Base-by-base conservation (phyloP, 2,113 vertebrate species). In the Pseudolaguvia tuberculata region DNA sequence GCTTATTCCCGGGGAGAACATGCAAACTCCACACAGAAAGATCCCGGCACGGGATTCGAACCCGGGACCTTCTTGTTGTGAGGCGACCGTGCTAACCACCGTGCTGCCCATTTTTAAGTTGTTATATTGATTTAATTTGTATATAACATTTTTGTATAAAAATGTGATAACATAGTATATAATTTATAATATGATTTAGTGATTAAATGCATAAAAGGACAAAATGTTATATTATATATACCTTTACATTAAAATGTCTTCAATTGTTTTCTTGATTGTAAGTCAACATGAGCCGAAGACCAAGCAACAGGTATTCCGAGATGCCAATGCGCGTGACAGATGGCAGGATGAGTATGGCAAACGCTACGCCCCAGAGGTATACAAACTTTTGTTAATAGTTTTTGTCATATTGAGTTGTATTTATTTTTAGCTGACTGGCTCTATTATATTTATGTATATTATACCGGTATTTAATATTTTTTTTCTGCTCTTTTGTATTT, bases 351-450 rank as follows among this genome's bases (percentile, higher is more conserved):
- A 93, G 92, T 65, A 89, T 92, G 76, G 82, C 88, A 14, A 94
- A 93, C 0, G 87, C 93, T 2, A 98, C 96, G 0, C 96, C 96
- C 21, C 92, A 96, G 82, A 92, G 77, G 95, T 98, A 86, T 83
- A 88, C 88, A 74, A 76, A 11, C 47, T 27, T 17, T 1, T 66
- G 1, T 53, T 0, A n/a, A n/a, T n/a, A n/a, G n/a, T n/a, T n/a
- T 25, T 29, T 65, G 50, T 9, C 7, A 21, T 39, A 15, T 15
- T n/a, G 27, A 1, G 31, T 25, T 50, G 27, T 1, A 58, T 12
- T 63, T 57, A n/a, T n/a, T n/a, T n/a, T n/a, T n/a, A 14, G 61
- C 39, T 59, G 27, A 48, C 20, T 21, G n/a, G n/a, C n/a, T n/a
- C n/a, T 57, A 7, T 20, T 23, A 8, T 35, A 51, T 39, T 1